Conservation (phyloP, 2,888 invertebrate genomes). For the Maniola hyperantus region DNA sequence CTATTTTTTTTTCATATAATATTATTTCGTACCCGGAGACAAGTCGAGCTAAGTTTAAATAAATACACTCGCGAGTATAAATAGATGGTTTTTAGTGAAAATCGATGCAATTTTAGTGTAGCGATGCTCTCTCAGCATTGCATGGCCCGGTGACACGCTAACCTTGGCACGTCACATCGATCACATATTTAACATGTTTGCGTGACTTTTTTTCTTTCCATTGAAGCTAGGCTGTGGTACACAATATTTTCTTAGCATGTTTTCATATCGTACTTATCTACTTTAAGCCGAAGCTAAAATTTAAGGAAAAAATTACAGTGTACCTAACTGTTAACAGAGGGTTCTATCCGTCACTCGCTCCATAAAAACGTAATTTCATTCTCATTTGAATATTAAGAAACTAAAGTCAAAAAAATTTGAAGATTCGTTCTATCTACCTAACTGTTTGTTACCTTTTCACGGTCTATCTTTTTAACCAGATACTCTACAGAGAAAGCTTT, state of each 20-base stretch:
- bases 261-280: constrained; percentile 13
- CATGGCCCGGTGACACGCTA: constrained; percentile 22
- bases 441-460: too few species aligned
- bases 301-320: too few species aligned
- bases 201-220: constrained; percentile 18
- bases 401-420: too few species aligned
- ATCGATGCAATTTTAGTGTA: constrained; percentile 29
- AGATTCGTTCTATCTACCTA: too few species aligned
- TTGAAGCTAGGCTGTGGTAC: constrained; percentile 6
- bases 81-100: constrained; percentile 31
- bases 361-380: too few species aligned
- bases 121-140: constrained; percentile 17
- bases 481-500: too few species aligned
- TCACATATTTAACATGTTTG: constrained; percentile 24
- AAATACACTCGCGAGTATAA: not conserved
- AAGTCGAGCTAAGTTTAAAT: not conserved
- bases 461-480: too few species aligned
- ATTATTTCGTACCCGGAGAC: not conserved
- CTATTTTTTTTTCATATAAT: not conserved
- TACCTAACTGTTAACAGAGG: too few species aligned
- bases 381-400: too few species aligned
- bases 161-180: constrained; percentile 31
- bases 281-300: not conserved
- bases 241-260: constrained; percentile 11
- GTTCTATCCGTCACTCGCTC: too few species aligned